Conservation (phyloP, 2,888 invertebrate genomes). For the Prosapia bicincta region DNA sequence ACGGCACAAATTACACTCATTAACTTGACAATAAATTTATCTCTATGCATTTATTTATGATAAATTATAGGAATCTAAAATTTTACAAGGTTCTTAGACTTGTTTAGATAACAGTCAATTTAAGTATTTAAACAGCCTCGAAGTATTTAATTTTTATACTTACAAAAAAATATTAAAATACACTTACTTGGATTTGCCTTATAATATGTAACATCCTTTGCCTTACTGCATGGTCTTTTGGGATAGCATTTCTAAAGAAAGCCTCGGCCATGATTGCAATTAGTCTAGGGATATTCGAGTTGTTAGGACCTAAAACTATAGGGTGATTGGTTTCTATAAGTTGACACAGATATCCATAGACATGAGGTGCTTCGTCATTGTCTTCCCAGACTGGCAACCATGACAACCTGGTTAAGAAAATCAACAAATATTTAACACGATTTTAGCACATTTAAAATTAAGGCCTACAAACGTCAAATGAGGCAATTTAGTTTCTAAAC, state of each 20-base stretch:
- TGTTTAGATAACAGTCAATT: neutral
- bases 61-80: no score
- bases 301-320: slow-evolving; percentile 78
- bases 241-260: slow-evolving; percentile 78
- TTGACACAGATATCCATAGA: slow-evolving; percentile 95
- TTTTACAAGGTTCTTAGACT: neutral
- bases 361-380: slow-evolving; percentile 91
- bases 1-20: no score
- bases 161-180: no score
- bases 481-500: no score
- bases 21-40: no score
- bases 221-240: slow-evolving; percentile 67
- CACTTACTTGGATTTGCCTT: slow-evolving; percentile 54
- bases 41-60: no score
- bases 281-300: slow-evolving; percentile 84
- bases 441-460: no score
- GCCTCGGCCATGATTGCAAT: slow-evolving; percentile 89
- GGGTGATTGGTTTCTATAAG: slow-evolving; percentile 89
- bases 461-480: no score
- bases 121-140: neutral
- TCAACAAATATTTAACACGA: no score
- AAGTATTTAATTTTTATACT: neutral
- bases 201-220: slow-evolving; percentile 80
- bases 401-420: slow-evolving; percentile 64
- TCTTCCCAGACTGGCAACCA: slow-evolving; percentile 98